A percentile compares a stretch with the other conserved stretches of the same genome.
phyloP scores from a whole-genome alignment of 2,113 vertebrate genomes.

The Ptyas mucosa region DNA sequence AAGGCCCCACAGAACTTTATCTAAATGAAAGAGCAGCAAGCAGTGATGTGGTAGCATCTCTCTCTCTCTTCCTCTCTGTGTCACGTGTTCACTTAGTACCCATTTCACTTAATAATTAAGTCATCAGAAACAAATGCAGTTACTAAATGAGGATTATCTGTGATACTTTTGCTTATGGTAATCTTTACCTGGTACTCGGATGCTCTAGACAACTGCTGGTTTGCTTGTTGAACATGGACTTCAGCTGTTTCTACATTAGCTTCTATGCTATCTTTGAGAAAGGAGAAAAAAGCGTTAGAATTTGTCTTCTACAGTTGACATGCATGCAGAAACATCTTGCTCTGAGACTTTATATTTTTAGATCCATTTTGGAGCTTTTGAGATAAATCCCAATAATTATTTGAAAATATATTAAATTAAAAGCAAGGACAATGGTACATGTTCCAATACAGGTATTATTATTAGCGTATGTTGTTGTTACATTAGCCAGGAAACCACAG shows the following conservation, averaged over 20 bases:
- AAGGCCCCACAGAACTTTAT: neutral
- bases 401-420: neutral
- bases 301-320: neutral
- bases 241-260: conserved; percentile 93
- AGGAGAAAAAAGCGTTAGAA: neutral
- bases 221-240: conserved; percentile 82
- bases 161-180: neutral
- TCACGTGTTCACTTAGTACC: neutral
- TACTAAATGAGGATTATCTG: neutral
- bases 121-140: neutral
- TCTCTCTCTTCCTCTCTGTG: neutral
- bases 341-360: neutral
- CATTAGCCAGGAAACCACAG: neutral
- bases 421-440: neutral
- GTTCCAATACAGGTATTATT: neutral
- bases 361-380: neutral
- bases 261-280: conserved; percentile 91
- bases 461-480: neutral
- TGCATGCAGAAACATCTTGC: neutral
- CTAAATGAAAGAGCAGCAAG: neutral
- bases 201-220: conserved; percentile 86
- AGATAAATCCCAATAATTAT: neutral
- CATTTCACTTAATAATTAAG: neutral
- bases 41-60: neutral
- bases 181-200: conserved; percentile 85